A percentile compares a stretch with the other conserved stretches of the same genome.
Evolutionary conservation across 2,888 invertebrate species (phyloP).

Genomic region (Charanyca ferruginea): DNA sequence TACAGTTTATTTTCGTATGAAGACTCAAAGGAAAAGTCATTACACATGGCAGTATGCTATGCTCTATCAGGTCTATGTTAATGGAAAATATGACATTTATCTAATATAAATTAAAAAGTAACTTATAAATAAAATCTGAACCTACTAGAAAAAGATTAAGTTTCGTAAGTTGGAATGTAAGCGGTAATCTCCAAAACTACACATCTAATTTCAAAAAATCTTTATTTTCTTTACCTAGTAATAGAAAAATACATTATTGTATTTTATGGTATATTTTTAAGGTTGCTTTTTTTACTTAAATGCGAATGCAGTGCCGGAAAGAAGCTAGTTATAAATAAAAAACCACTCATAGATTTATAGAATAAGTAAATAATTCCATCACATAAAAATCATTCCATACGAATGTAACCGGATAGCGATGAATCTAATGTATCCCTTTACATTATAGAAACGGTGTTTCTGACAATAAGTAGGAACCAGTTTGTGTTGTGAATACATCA

Average conservation of each 20-base stretch:
- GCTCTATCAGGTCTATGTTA: too few species aligned
- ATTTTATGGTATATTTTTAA: too few species aligned
- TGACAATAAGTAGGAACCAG: conserved; percentile 78
- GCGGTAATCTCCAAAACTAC: too few species aligned
- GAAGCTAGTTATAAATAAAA: conserved; percentile 11
- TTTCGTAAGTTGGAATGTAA: too few species aligned
- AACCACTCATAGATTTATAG: conserved; percentile 14
- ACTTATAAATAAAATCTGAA: conserved; percentile 19
- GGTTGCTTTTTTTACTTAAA: too few species aligned
- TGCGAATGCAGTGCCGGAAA: too few species aligned
- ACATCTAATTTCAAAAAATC: too few species aligned
- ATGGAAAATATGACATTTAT: too few species aligned
- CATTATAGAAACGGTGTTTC: conserved; percentile 72
- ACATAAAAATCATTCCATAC: conserved; percentile 38
- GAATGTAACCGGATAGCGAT: conserved; percentile 60
- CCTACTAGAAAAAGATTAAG: too few species aligned
- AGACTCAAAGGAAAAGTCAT: conserved; percentile 21
- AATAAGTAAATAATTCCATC: conserved; percentile 36
- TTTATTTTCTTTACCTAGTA: too few species aligned
- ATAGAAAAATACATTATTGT: too few species aligned
- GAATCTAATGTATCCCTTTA: conserved; percentile 69
- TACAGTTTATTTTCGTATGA: conserved; percentile 8
- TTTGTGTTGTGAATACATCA: conserved; percentile 83
- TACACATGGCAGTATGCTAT: conserved; percentile 10
- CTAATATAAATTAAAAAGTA: too few species aligned